phyloP scores from a whole-genome alignment of 2,797 vertebrate species.

The Oreochromis mossambicus region DNA sequence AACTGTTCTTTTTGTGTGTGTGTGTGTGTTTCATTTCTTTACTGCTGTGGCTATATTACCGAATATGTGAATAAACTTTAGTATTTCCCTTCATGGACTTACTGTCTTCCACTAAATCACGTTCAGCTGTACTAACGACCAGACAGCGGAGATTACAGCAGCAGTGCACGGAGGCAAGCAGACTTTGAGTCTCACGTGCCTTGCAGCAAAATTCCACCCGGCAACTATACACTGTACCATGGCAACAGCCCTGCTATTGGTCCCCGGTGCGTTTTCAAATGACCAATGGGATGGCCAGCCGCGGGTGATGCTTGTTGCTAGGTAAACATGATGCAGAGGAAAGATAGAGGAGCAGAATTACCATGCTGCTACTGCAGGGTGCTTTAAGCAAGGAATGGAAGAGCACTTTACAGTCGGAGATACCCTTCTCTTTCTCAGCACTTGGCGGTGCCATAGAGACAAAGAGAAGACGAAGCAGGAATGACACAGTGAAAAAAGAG shows the following conservation, averaged over 20 bases:
- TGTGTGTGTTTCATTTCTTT: background rate
- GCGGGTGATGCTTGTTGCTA: constrained; percentile 92
- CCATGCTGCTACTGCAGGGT: constrained; percentile 77
- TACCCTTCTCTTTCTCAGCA: constrained; percentile 54
- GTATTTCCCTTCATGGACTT: constrained; percentile 37
- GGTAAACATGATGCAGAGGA: constrained; percentile 90
- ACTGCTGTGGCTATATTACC: constrained; percentile 1
- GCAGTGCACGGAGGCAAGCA: constrained; percentile 71
- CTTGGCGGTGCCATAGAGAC: constrained; percentile 72
- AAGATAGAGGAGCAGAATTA: constrained; percentile 89
- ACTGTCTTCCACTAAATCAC: constrained; percentile 72
- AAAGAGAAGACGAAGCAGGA: constrained; percentile 40
- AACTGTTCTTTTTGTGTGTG: background rate
- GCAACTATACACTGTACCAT: constrained; percentile 88
- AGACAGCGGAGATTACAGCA: constrained; percentile 78
- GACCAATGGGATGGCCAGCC: constrained; percentile 86
- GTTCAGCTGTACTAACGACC: constrained; percentile 70
- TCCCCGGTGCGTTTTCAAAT: constrained; percentile 78
- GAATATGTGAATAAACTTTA: constrained; percentile 51
- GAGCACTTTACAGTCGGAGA: constrained; percentile 53
- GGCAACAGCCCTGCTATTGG: constrained; percentile 93
- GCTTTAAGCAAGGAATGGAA: constrained; percentile 68
- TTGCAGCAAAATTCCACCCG: constrained; percentile 88
- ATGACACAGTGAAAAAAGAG: constrained; percentile 48
- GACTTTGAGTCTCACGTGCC: constrained; percentile 83